Percentiles rank a stretch among this genome's conserved stretches.
These are phyloP conservation scores for Lonchura striata DNA, from an alignment of 2,113 vertebrate genomes.

Conservation along the genomic window DNA sequence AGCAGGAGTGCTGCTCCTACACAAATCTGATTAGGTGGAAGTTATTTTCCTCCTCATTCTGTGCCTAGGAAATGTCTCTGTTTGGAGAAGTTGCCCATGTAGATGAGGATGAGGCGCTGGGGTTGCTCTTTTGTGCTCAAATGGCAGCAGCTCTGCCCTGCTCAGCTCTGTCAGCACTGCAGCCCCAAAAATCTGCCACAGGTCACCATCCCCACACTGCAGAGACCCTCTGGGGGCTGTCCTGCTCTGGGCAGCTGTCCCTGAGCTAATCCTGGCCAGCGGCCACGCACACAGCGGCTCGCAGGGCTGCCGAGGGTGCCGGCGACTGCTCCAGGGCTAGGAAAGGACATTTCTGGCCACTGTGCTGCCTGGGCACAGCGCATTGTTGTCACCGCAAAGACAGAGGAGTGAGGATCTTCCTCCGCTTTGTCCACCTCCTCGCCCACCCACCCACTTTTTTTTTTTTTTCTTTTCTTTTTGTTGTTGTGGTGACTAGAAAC, in stretches of 20 bases:
- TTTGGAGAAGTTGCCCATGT: accelerated
- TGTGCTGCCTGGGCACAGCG: not conserved
- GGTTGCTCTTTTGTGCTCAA: not conserved
- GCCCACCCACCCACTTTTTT: not conserved
- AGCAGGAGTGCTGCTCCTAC: not conserved
- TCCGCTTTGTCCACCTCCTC: not conserved
- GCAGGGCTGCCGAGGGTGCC: not conserved
- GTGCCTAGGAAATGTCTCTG: not conserved
- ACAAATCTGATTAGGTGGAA: constrained; percentile 24
- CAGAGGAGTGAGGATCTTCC: not conserved
- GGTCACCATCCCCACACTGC: not conserved
- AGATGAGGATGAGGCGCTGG: not conserved
- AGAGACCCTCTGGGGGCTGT: not conserved
- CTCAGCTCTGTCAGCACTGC: not conserved
- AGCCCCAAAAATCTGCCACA: not conserved
- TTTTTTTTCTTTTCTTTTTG: not conserved
- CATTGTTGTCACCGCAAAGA: not conserved
- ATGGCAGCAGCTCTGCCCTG: not conserved
- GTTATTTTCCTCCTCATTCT: not conserved
- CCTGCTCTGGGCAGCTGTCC: not conserved
- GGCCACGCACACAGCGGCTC: not conserved
- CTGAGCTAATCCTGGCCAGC: not conserved
- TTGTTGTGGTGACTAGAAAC: not conserved
- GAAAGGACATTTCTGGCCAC: constrained; percentile 18
- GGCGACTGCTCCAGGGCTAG: not conserved